Conservation (phyloP, 1,140 invertebrate genomes). For the Rhagoletis pomonella region DNA sequence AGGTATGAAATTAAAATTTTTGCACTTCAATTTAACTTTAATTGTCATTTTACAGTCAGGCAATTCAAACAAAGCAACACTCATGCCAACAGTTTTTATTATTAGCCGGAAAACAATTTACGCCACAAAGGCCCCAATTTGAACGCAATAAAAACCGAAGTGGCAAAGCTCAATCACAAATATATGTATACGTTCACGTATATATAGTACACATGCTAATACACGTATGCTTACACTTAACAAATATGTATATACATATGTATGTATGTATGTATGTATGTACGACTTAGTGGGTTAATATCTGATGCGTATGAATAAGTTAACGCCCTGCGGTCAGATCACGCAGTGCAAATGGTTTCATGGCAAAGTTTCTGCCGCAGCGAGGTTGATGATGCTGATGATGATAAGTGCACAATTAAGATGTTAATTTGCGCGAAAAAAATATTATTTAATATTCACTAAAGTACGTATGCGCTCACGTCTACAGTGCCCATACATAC, state of each 20-base stretch:
- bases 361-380: background rate
- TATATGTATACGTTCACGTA: background rate
- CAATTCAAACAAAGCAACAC: background rate
- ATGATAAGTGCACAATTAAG: too few species aligned
- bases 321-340: conserved; percentile 15
- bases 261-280: background rate
- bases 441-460: background rate
- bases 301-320: background rate
- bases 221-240: background rate
- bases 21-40: too few species aligned
- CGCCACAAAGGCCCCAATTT: background rate
- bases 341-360: background rate
- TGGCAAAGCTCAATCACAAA: background rate
- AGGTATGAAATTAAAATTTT: too few species aligned
- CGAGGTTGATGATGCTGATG: background rate
- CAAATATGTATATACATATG: background rate
- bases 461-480: too few species aligned
- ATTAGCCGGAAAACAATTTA: background rate
- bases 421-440: background rate
- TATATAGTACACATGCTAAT: background rate
- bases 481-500: too few species aligned
- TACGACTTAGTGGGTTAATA: background rate
- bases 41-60: too few species aligned
- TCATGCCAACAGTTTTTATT: background rate
- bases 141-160: background rate